A percentile compares a stretch with the other conserved stretches of the same genome.
phyloP scores from a whole-genome alignment of 2,113 vertebrate species.

The Aramus guarauna region DNA sequence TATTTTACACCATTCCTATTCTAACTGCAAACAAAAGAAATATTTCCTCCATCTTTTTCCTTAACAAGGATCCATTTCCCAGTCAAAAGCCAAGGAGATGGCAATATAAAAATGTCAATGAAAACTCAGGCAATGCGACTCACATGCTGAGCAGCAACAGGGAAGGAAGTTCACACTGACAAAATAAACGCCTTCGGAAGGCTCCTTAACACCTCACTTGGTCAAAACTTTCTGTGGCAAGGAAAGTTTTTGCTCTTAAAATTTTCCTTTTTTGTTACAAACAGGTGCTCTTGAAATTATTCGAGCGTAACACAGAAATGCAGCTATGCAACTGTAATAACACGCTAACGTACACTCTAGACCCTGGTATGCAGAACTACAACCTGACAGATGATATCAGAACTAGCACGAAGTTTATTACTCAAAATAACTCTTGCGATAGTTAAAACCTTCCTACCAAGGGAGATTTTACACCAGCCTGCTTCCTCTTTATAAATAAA shows the following conservation, averaged over 20 bases:
- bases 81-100: neutral
- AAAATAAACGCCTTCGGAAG: neutral
- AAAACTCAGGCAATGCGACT: neutral
- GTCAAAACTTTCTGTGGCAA: neutral
- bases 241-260: neutral
- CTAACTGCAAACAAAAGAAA: neutral
- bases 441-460: neutral
- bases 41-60: neutral
- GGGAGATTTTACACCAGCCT: neutral
- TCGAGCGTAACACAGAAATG: neutral
- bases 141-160: neutral
- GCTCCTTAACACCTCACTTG: neutral
- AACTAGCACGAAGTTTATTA: neutral
- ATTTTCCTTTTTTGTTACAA: neutral
- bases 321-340: neutral
- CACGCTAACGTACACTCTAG: fast-evolving
- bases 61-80: neutral
- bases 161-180: neutral
- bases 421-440: neutral
- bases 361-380: neutral
- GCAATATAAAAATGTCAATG: neutral
- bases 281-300: neutral
- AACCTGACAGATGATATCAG: neutral
- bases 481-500: slow-evolving; percentile 9
- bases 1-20: neutral